These are phyloP conservation scores for Eulemur coronatus DNA, from an alignment of 2,797 vertebrate genomes.

Conservation along the genomic window DNA sequence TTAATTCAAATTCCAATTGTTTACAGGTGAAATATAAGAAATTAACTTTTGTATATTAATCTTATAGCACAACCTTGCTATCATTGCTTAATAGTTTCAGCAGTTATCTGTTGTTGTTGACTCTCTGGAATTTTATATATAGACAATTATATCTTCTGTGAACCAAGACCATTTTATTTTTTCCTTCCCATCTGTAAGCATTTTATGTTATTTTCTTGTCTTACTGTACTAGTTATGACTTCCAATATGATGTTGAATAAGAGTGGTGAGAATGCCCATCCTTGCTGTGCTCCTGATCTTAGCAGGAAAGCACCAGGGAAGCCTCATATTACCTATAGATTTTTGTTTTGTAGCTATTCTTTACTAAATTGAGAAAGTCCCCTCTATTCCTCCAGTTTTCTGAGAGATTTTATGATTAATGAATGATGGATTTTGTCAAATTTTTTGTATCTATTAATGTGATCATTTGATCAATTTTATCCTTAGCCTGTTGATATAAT, in stretches of 20 bases:
- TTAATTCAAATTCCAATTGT: not conserved
- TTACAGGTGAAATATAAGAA: not conserved
- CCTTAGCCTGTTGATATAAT: not conserved
- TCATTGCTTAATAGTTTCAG: not conserved
- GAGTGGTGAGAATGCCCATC: not conserved
- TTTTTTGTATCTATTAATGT: not conserved
- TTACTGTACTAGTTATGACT: not conserved
- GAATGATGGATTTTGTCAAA: not conserved
- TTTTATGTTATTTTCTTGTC: not conserved
- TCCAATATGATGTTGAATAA: not conserved
- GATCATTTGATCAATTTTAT: not conserved
- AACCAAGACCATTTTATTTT: not conserved
- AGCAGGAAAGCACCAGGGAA: not conserved
- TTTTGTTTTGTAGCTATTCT: not conserved
- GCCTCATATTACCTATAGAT: not conserved
- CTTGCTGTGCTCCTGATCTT: not conserved
- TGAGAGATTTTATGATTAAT: not conserved
- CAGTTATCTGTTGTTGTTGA: not conserved
- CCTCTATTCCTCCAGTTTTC: not conserved
- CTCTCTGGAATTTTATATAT: not conserved
- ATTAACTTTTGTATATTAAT: not conserved
- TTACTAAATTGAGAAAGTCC: not conserved
- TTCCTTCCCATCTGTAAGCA: not conserved
- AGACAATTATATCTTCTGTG: not conserved
- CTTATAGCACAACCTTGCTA: not conserved